These are phyloP conservation scores for Leuciscus waleckii DNA, from an alignment of 2,797 vertebrate genomes.

Conservation along the genomic window DNA sequence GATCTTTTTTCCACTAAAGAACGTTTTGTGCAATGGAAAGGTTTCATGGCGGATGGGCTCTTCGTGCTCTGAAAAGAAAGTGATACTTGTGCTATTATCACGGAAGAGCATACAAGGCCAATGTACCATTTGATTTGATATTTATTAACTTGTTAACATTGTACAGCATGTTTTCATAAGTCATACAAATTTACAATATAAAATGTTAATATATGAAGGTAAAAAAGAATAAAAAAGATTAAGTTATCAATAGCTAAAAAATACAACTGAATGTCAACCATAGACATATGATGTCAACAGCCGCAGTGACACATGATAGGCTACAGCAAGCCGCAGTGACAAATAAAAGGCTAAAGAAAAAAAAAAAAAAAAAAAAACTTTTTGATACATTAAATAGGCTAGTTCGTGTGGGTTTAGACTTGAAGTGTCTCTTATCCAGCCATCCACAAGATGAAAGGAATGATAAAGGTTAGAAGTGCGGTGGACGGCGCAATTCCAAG, in stretches of 20 bases:
- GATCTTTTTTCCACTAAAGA: background rate
- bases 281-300: too few species aligned
- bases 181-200: background rate
- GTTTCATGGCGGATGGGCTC: background rate
- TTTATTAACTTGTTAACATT: slow-evolving; percentile 28
- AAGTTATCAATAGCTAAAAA: background rate
- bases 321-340: background rate
- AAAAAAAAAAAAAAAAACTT: background rate
- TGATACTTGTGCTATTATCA: background rate
- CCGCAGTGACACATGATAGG: background rate
- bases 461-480: slow-evolving; percentile 82
- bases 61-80: background rate
- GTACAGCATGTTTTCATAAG: background rate
- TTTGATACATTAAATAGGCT: slow-evolving; percentile 17
- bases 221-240: background rate
- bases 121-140: background rate
- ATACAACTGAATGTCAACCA: background rate
- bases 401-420: background rate
- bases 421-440: slow-evolving; percentile 75
- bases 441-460: slow-evolving; percentile 96
- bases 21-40: background rate
- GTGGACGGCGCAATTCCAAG: slow-evolving; percentile 82
- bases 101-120: background rate
- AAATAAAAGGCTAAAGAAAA: background rate
- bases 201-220: slow-evolving; percentile 11